Conservation (phyloP, 2,113 vertebrate species). For the Rhipidura dahli region DNA sequence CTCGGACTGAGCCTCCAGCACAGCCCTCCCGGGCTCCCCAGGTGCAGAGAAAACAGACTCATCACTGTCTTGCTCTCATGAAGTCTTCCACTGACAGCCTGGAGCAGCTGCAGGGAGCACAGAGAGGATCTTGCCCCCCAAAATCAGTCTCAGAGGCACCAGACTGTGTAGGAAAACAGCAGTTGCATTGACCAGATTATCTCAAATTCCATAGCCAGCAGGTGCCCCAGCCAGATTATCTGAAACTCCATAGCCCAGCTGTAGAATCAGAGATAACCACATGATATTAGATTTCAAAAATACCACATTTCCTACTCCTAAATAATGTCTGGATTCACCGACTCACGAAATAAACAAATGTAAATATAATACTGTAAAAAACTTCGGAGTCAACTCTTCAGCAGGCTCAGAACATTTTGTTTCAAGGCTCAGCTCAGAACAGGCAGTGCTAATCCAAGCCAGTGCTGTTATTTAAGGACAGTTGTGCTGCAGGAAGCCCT, state of each 20-base stretch:
- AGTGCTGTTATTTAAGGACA: background rate
- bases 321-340: background rate
- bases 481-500: background rate
- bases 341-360: background rate
- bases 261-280: background rate
- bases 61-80: fast-evolving
- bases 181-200: background rate
- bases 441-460: background rate
- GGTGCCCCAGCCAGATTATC: background rate
- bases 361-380: background rate
- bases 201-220: background rate
- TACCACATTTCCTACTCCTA: background rate
- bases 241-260: background rate
- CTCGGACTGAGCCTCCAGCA: background rate
- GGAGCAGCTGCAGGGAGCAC: background rate
- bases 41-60: background rate
- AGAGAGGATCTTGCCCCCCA: background rate
- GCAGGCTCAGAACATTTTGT: background rate
- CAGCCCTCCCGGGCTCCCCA: background rate
- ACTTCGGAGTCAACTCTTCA: background rate
- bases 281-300: background rate
- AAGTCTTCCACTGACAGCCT: background rate
- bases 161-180: background rate
- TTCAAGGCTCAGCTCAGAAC: background rate
- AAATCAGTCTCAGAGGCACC: background rate